Conservation (phyloP, 2,113 vertebrate species). For the Stictonetta naevosa region DNA sequence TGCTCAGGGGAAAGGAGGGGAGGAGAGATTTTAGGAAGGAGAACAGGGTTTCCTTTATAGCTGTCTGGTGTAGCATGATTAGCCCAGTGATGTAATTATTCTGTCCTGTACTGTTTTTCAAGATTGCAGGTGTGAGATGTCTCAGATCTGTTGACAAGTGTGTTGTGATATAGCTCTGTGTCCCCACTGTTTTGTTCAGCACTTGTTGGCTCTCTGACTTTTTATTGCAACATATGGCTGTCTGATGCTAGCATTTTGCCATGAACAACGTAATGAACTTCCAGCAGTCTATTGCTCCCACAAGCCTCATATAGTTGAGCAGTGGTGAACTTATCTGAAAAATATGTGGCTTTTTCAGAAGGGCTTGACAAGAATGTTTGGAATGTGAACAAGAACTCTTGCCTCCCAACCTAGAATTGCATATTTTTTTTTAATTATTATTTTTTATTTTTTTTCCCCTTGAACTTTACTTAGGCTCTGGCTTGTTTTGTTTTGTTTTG, state of each 20-base stretch:
- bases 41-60: not conserved
- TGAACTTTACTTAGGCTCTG: not conserved
- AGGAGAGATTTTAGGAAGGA: not conserved
- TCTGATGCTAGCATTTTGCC: constrained; percentile 33
- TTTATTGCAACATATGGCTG: constrained; percentile 59
- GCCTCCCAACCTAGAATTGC: not conserved
- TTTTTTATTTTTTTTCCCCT: not conserved
- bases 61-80: not conserved
- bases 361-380: not conserved
- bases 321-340: not conserved
- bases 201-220: constrained; percentile 20
- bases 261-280: constrained; percentile 8
- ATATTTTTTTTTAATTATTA: not conserved
- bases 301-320: not conserved
- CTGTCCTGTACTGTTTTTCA: not conserved
- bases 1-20: not conserved
- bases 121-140: not conserved
- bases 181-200: not conserved
- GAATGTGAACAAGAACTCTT: not conserved
- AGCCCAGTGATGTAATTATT: not conserved
- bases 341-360: not conserved
- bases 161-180: not conserved
- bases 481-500: not conserved
- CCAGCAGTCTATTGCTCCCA: constrained; percentile 4
- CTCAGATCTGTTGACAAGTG: not conserved